Conservation (phyloP, 2,888 invertebrate genomes). For the Timandra comae region DNA sequence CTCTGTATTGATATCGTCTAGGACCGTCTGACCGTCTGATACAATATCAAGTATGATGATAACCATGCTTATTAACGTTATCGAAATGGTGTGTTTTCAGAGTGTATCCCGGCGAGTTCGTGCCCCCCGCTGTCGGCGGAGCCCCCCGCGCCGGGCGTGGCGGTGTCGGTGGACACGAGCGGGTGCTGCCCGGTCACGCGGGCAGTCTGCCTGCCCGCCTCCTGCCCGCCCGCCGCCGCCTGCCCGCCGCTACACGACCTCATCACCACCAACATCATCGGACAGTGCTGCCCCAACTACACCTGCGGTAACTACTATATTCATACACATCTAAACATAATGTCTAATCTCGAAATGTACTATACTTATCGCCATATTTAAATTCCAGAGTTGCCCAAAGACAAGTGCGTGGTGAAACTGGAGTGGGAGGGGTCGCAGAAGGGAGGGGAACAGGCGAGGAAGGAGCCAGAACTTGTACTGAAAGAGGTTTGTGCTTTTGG, state of each 20-base stretch:
- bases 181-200: slow-evolving; percentile 84
- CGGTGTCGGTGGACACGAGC: slow-evolving; percentile 44
- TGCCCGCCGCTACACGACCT: slow-evolving; percentile 79
- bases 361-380: too few species aligned
- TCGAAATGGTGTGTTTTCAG: slow-evolving; percentile 42
- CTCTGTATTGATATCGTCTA: too few species aligned
- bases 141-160: slow-evolving; percentile 78
- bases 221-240: slow-evolving; percentile 77
- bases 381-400: slow-evolving; percentile 75
- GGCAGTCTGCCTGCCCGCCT: slow-evolving; percentile 77
- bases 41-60: too few species aligned
- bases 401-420: slow-evolving; percentile 79
- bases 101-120: slow-evolving; percentile 83
- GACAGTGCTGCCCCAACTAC: slow-evolving; percentile 81
- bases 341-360: not conserved
- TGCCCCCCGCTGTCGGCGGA: slow-evolving; percentile 64
- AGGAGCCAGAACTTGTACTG: slow-evolving; percentile 64
- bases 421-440: slow-evolving; percentile 69
- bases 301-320: slow-evolving; percentile 75
- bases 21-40: too few species aligned
- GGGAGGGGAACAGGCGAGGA: slow-evolving; percentile 71
- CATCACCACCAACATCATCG: slow-evolving; percentile 35
- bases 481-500: slow-evolving; percentile 64
- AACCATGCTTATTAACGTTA: too few species aligned
- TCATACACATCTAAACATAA: not conserved